These are phyloP conservation scores for Cettia cetti DNA, from an alignment of 2,113 vertebrate genomes.

Conservation along the genomic window DNA sequence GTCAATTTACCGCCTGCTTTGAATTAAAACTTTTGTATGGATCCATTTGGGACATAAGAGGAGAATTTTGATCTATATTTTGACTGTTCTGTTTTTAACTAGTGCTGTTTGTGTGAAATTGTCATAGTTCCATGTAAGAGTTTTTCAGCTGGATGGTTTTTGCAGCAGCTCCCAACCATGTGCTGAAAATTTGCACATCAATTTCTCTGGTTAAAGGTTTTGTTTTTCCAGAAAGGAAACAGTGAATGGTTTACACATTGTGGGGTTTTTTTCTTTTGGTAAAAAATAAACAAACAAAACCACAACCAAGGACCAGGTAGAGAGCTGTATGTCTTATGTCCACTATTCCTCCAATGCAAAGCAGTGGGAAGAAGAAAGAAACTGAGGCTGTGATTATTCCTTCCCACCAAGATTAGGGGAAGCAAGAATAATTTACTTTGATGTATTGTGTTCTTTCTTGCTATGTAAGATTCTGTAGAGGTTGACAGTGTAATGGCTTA, in stretches of 20 bases:
- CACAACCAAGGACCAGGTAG: background rate
- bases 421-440: conserved; percentile 34
- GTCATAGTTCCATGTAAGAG: background rate
- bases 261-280: background rate
- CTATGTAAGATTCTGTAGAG: background rate
- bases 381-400: background rate
- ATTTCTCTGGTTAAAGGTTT: background rate
- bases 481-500: conserved; percentile 8
- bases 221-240: background rate
- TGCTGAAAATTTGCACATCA: background rate
- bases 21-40: background rate
- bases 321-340: background rate
- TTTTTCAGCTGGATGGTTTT: background rate
- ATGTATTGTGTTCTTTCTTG: conserved; percentile 34
- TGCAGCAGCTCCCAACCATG: background rate
- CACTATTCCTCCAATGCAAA: background rate
- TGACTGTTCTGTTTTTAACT: background rate
- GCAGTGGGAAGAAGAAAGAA: background rate
- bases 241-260: background rate
- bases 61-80: background rate
- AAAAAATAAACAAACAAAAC: background rate
- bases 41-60: background rate
- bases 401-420: conserved; percentile 51
- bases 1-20: background rate
- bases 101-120: background rate